phyloP scores from a whole-genome alignment of 2,888 invertebrate species.

The Ferdinandea cuprea region DNA sequence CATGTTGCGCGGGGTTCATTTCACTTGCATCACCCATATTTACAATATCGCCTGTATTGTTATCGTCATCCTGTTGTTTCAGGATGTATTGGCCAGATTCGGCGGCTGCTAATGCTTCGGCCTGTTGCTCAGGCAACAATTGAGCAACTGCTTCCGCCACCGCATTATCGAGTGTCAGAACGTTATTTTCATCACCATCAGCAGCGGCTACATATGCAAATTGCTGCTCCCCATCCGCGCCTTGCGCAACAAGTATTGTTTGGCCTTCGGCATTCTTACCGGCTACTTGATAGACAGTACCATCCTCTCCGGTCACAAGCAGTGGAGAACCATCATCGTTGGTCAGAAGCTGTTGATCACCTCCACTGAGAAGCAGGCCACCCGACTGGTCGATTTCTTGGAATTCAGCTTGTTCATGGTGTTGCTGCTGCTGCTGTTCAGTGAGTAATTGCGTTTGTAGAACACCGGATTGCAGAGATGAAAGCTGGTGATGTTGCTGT shows the following conservation, averaged over 20 bases:
- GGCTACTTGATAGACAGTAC: constrained; percentile 86
- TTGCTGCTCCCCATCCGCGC: constrained; percentile 90
- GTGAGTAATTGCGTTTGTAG: constrained; percentile 77
- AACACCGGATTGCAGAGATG: constrained; percentile 74
- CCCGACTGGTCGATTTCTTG: constrained; percentile 78
- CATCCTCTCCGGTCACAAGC: constrained; percentile 92
- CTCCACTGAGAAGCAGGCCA: constrained; percentile 79
- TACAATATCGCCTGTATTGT: constrained; percentile 75
- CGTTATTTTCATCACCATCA: constrained; percentile 85
- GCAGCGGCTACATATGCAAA: constrained; percentile 87
- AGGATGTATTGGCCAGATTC: constrained; percentile 80
- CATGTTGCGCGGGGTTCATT: constrained; percentile 75
- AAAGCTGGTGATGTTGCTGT: constrained; percentile 69
- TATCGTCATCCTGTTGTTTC: constrained; percentile 79
- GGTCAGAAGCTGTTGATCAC: constrained; percentile 81
- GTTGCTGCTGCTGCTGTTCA: constrained; percentile 79
- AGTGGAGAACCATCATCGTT: constrained; percentile 88
- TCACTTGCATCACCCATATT: constrained; percentile 80
- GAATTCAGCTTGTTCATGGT: constrained; percentile 77
- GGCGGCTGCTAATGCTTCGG: constrained; percentile 77
- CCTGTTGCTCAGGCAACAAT: constrained; percentile 80
- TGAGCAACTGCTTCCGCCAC: constrained; percentile 83
- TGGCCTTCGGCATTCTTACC: constrained; percentile 92
- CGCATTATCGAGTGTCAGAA: constrained; percentile 83
- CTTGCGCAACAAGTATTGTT: constrained; percentile 89